Evolutionary conservation across 2,888 invertebrate species (phyloP).

Genomic region (Serripes groenlandicus): DNA sequence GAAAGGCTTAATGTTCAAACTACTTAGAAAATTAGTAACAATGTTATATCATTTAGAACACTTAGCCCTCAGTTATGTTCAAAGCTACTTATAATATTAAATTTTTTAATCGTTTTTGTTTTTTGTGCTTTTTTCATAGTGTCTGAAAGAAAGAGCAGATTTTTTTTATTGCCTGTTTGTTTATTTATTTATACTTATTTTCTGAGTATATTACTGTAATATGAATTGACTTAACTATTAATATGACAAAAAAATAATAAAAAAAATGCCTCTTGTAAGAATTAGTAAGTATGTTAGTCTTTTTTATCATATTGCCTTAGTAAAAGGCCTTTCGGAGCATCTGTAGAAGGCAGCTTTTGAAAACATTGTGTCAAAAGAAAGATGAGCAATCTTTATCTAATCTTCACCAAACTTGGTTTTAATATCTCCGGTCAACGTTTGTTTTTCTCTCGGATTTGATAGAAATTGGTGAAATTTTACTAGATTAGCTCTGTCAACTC

Average conservation of each 20-base stretch:
- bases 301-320: not conserved
- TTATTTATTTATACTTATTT: constrained; percentile 26
- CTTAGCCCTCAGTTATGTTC: too few relatives aligned
- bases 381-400: too few relatives aligned
- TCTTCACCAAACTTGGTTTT: too few relatives aligned
- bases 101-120: not conserved
- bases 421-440: too few relatives aligned
- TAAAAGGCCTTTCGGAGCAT: not conserved
- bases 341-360: not conserved
- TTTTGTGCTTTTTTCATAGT: not conserved
- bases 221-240: constrained; percentile 8
- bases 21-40: too few relatives aligned
- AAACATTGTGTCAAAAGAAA: not conserved
- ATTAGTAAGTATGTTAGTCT: not conserved
- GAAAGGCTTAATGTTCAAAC: too few relatives aligned
- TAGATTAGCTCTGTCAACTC: too few relatives aligned
- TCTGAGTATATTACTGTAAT: constrained; percentile 24
- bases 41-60: too few relatives aligned
- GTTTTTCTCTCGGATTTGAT: too few relatives aligned
- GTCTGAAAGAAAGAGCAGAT: not conserved
- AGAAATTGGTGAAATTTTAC: too few relatives aligned
- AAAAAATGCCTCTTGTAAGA: constrained; percentile 23
- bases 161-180: constrained; percentile 18
- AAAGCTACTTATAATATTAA: too few relatives aligned
- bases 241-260: constrained; percentile 17